These are phyloP conservation scores for Volucella inanis DNA, from an alignment of 2,888 invertebrate species.

Conservation along the genomic window DNA sequence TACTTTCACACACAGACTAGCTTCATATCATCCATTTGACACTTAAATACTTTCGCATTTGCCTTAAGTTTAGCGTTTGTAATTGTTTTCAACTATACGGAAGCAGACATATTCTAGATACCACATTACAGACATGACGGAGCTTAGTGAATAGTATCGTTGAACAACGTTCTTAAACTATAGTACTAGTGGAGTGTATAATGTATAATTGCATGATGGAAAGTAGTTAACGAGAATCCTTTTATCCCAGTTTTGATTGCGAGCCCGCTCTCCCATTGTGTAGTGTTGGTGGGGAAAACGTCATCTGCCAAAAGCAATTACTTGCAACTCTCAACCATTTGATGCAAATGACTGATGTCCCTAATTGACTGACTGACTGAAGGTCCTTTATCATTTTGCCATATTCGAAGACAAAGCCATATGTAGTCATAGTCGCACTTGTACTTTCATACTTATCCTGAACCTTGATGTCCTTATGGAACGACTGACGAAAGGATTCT, in stretches of 20 bases:
- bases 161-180: conserved; percentile 33
- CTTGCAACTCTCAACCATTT: conserved; percentile 31
- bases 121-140: conserved; percentile 19
- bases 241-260: conserved; percentile 68
- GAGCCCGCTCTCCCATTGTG: conserved; percentile 2
- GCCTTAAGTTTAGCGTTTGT: conserved; percentile 62
- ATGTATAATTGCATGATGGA: conserved; percentile 73
- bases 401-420: too few relatives aligned
- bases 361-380: conserved; percentile 54
- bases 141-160: conserved; percentile 21
- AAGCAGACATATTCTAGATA: conserved; percentile 43
- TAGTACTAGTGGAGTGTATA: conserved; percentile 19
- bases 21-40: conserved; percentile 56
- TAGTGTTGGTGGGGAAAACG: conserved; percentile 43
- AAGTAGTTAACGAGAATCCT: conserved; percentile 74
- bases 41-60: conserved; percentile 52
- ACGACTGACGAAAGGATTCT: conserved; percentile 36
- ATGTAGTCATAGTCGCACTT: too few relatives aligned
- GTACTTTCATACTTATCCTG: not conserved
- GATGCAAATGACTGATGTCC: conserved; percentile 50
- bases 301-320: conserved; percentile 70
- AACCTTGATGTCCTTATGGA: conserved; percentile 5
- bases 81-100: conserved; percentile 62
- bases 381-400: conserved; percentile 53
- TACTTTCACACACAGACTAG: conserved; percentile 44